A percentile compares a stretch with the other conserved stretches of the same genome.
Evolutionary conservation across 2,888 invertebrate species (phyloP).

Genomic region (Seira musarum): DNA sequence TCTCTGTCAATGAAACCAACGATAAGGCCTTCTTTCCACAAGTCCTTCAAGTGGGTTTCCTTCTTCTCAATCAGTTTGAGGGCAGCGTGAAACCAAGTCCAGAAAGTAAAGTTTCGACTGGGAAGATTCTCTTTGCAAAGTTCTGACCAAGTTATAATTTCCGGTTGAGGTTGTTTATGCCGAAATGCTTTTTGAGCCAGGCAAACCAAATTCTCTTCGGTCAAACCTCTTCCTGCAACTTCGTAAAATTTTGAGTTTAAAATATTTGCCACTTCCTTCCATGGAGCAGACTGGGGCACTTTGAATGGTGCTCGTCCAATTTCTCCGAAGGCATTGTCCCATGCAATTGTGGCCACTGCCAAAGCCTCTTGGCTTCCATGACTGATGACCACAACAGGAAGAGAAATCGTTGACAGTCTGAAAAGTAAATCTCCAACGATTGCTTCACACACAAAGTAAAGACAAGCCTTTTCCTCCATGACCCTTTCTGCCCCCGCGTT

Average conservation of each 20-base stretch:
- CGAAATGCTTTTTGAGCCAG: slow-evolving; percentile 57
- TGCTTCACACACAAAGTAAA: slow-evolving; percentile 46
- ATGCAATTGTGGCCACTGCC: slow-evolving; percentile 58
- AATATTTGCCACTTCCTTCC: slow-evolving; percentile 50
- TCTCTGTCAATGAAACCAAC: slow-evolving; percentile 58
- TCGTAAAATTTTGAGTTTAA: slow-evolving; percentile 47
- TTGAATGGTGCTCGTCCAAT: slow-evolving; percentile 53
- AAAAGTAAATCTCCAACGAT: slow-evolving; percentile 38
- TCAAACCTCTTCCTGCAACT: slow-evolving; percentile 44
- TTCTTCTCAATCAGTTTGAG: slow-evolving; percentile 59
- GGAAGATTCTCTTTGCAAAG: slow-evolving; percentile 57
- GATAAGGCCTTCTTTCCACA: slow-evolving; percentile 55
- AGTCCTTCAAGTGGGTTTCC: slow-evolving; percentile 53
- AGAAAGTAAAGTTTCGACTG: slow-evolving; percentile 55
- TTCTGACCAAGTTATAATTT: slow-evolving; percentile 49
- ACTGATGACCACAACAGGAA: slow-evolving; percentile 60
- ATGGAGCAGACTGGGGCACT: slow-evolving; percentile 54
- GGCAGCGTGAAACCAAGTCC: slow-evolving; percentile 61
- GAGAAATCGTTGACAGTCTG: slow-evolving; percentile 43
- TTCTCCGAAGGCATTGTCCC: slow-evolving; percentile 62
- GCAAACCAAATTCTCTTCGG: slow-evolving; percentile 43
- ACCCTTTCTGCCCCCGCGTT: slow-evolving; percentile 50
- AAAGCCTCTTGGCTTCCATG: slow-evolving; percentile 63
- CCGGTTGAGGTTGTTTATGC: slow-evolving; percentile 37
- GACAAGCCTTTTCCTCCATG: slow-evolving; percentile 64